Conservation (phyloP, 2,888 invertebrate genomes). For the Brachylomia viminalis region DNA sequence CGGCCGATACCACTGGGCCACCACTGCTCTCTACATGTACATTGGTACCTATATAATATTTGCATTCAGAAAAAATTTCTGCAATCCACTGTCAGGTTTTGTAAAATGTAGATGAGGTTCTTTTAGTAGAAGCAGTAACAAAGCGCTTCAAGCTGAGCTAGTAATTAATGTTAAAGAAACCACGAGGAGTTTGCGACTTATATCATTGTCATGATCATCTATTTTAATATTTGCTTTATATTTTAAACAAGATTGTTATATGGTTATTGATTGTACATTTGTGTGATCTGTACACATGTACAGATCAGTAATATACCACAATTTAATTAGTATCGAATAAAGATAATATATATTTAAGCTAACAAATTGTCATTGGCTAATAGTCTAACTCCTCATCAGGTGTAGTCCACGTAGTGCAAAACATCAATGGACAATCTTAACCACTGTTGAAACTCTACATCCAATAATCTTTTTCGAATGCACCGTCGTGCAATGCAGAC, state of each 20-base stretch:
- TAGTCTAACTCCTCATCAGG: neutral
- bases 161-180: neutral
- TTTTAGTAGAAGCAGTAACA: neutral
- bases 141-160: constrained; percentile 1
- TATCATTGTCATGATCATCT: constrained; percentile 1
- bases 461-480: constrained; percentile 8
- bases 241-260: neutral
- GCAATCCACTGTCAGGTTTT: neutral
- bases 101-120: constrained; percentile 5
- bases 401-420: neutral
- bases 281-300: too few species aligned
- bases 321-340: too few species aligned
- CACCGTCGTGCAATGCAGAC: constrained; percentile 22
- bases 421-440: neutral
- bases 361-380: too few species aligned
- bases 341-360: too few species aligned
- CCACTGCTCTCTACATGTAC: neutral
- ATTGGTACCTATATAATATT: neutral
- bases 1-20: too few species aligned
- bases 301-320: too few species aligned
- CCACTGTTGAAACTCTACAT: neutral
- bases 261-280: too few species aligned
- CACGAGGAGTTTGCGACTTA: neutral
- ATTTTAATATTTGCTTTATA: neutral
- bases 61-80: neutral